phyloP scores from a whole-genome alignment of 2,888 invertebrate genomes.

The Athalia cordata region DNA sequence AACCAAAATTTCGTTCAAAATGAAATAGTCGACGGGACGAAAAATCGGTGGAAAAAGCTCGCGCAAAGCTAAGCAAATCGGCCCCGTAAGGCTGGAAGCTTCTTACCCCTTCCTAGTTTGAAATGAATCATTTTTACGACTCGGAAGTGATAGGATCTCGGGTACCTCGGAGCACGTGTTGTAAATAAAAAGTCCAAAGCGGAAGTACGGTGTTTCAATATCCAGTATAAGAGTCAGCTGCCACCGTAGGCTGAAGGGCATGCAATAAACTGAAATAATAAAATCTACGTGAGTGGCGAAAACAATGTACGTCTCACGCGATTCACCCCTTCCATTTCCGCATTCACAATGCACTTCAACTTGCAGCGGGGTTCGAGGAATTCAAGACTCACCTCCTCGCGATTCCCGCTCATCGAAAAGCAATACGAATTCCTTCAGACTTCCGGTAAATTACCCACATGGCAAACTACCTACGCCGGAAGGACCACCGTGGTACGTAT shows the following conservation, averaged over 20 bases:
- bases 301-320: constrained; percentile 24
- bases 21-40: constrained; percentile 10
- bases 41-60: constrained; percentile 19
- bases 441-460: not conserved
- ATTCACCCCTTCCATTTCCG: constrained; percentile 1
- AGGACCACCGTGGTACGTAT: too few relatives aligned
- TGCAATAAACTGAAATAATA: constrained; percentile 40
- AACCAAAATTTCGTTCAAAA: not conserved
- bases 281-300: constrained; percentile 43
- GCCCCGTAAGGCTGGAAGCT: constrained; percentile 2
- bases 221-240: constrained; percentile 40
- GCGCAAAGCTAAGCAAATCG: constrained; percentile 1
- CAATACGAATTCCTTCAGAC: not conserved
- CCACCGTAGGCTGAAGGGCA: constrained; percentile 19
- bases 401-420: not conserved
- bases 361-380: not conserved
- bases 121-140: constrained; percentile 45
- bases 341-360: not conserved
- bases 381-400: not conserved
- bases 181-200: constrained; percentile 37
- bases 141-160: constrained; percentile 38
- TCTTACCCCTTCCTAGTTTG: constrained; percentile 9
- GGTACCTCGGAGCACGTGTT: constrained; percentile 35
- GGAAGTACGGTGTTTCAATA: constrained; percentile 44
- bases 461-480: not conserved